Percentiles rank a stretch among this genome's conserved stretches.
Evolutionary conservation across 1,140 invertebrate species (phyloP).

Genomic region (Nebria ingens): DNA sequence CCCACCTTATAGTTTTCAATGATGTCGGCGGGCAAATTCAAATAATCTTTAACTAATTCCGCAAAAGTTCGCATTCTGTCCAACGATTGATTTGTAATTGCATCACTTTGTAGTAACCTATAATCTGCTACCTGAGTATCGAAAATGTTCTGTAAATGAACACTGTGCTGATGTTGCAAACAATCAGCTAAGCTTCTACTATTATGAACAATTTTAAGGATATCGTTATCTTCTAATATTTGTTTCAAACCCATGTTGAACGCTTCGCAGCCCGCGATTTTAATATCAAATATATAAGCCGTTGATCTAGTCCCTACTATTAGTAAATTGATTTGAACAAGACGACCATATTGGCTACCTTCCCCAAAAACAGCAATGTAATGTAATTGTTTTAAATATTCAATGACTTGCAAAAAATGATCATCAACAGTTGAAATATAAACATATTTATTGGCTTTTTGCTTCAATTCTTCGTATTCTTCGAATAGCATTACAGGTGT

Average conservation of each 20-base stretch:
- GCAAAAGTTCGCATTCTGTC: not conserved
- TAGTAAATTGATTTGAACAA: conserved; percentile 38
- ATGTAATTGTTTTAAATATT: conserved; percentile 32
- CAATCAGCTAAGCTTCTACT: conserved; percentile 39
- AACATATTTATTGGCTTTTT: conserved; percentile 35
- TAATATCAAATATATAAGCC: conserved; percentile 41
- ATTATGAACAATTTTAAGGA: conserved; percentile 41
- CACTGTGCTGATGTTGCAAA: conserved; percentile 38
- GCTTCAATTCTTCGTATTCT: conserved; percentile 35
- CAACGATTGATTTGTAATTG: not conserved
- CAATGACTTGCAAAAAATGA: conserved; percentile 34
- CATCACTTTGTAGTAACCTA: not conserved
- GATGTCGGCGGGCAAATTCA: not conserved
- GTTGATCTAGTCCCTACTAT: conserved; percentile 36
- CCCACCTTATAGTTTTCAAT: no score
- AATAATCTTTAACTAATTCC: not conserved
- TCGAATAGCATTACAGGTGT: conserved; percentile 17
- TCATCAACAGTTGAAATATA: conserved; percentile 38
- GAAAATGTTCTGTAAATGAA: conserved; percentile 38
- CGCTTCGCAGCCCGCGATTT: conserved; percentile 37
- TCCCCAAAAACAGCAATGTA: conserved; percentile 35
- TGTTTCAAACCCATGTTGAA: conserved; percentile 37
- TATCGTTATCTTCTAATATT: conserved; percentile 34
- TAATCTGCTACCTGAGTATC: conserved; percentile 33
- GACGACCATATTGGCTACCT: conserved; percentile 36